Conservation (phyloP, 2,113 vertebrate genomes). For the Dendropsophus ebraccatus region DNA sequence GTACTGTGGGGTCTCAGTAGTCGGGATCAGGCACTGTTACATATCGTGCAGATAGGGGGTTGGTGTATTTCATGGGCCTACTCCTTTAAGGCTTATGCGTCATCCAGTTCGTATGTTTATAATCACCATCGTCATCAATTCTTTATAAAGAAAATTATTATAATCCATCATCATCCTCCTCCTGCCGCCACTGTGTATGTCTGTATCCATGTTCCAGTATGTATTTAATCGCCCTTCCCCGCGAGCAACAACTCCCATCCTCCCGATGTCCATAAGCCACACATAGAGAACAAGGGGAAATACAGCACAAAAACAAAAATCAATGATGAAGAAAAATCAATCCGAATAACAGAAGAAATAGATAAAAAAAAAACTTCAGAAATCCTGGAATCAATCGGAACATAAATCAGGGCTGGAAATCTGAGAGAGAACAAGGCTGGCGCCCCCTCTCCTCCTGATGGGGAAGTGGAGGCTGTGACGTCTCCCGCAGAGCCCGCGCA, state of each 20-base stretch:
- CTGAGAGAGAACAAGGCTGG: not conserved
- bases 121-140: too few relatives aligned
- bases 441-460: not conserved
- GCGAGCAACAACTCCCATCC: not conserved
- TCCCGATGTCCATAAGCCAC: not conserved
- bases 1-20: too few relatives aligned
- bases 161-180: too few relatives aligned
- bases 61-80: too few relatives aligned
- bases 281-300: not conserved
- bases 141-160: too few relatives aligned
- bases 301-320: conserved; percentile 22
- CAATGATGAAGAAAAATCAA: conserved; percentile 47
- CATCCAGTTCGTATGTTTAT: too few relatives aligned
- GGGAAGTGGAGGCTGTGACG: conserved; percentile 1
- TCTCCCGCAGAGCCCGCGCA: conserved; percentile 13
- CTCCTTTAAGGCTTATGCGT: too few relatives aligned
- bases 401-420: conserved; percentile 34
- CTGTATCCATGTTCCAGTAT: too few relatives aligned
- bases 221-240: too few relatives aligned
- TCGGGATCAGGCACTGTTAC: too few relatives aligned
- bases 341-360: conserved; percentile 32
- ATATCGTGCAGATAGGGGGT: too few relatives aligned
- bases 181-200: too few relatives aligned
- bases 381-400: conserved; percentile 23
- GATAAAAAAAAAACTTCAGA: not conserved